Evolutionary conservation across 2,888 invertebrate genomes (phyloP), one percentile per base, ranked within the genome.

Genomic region (Galerucella calmariensis): DNA sequence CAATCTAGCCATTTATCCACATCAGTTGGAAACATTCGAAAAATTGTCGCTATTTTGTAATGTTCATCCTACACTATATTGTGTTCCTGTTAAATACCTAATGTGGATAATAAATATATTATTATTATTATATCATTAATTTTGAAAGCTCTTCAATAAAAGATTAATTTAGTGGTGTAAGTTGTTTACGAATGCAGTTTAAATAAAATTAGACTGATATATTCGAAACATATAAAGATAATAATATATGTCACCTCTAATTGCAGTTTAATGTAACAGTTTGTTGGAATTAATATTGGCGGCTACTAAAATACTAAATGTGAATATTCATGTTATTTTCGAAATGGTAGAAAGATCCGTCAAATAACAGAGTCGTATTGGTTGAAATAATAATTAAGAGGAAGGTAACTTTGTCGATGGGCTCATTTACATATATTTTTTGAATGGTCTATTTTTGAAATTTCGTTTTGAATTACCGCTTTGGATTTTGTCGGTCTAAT

Each of bases 171-270:
- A 73, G 69, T 67, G 44, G 58, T 14, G 35, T 24, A 62, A 35
- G 12, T 27, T 62, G 41, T 62, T 62, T 62, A 41, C 41, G 35
- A 35, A 62, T 59, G 44, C 74, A 72, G 76, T 74, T 76, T 75
- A 68, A 67, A 67, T 70, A 73, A 76, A 78, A 67, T 76, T 76
- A 65, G 74, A 72, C 69, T 76, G 74, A 74, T 74, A 71, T 14
- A 14, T 48, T 12, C 48, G 48, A 48, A 48, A 48, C 48, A 48
- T 48, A 16, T 59, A 14, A 24, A 20, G 66, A 56, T 75, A 67
- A 69, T 74, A 77, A 77, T 73, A 73, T 68, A 77, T 77, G 77
- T 72, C 73, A 53, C 51, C 72, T 59, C 67, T 75, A 70, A 72
- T 74, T 76, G 67, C 59, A 72, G 59, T 76, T 76, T 74, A 74